Percentiles rank a stretch among this genome's conserved stretches.
Evolutionary conservation across 2,113 vertebrate genomes (phyloP).

Genomic region (Echinops telfairi): DNA sequence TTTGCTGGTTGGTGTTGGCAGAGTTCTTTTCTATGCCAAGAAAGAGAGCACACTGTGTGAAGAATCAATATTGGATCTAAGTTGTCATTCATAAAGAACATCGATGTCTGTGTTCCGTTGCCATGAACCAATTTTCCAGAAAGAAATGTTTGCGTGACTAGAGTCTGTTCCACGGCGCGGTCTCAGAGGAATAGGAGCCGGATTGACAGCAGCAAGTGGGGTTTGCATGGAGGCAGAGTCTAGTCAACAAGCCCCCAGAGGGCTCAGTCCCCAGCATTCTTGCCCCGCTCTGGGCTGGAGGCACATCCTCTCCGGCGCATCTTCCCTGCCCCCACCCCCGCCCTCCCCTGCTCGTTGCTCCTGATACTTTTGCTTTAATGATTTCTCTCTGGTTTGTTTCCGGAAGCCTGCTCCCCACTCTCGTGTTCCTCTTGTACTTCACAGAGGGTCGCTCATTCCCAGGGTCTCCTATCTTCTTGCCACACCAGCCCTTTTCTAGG

Average conservation of each 20-base stretch:
- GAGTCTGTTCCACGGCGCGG: constrained; percentile 38
- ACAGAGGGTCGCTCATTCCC: not conserved
- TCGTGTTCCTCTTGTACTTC: not conserved
- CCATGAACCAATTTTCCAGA: constrained; percentile 38
- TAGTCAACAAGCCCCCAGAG: not conserved
- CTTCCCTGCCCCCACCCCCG: too few species aligned
- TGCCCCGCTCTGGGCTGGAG: constrained; percentile 6
- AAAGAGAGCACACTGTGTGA: constrained; percentile 17
- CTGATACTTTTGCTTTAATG: not conserved
- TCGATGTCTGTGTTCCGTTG: constrained; percentile 29
- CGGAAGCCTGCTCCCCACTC: not conserved
- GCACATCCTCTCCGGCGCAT: not conserved
- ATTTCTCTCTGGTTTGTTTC: not conserved
- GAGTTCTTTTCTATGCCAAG: constrained; percentile 41
- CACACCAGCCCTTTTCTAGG: not conserved
- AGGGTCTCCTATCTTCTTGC: not conserved
- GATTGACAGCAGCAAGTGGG: constrained; percentile 14
- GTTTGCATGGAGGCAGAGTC: not conserved
- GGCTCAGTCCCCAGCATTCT: not conserved
- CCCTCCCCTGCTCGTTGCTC: accelerated
- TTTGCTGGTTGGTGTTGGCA: constrained; percentile 3
- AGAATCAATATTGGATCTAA: constrained; percentile 53
- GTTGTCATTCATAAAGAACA: constrained; percentile 37
- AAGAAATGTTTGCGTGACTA: not conserved
- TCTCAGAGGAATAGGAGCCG: not conserved